These are phyloP conservation scores for Augochlorella aurata DNA, from an alignment of 2,888 invertebrate genomes.

Conservation along the genomic window DNA sequence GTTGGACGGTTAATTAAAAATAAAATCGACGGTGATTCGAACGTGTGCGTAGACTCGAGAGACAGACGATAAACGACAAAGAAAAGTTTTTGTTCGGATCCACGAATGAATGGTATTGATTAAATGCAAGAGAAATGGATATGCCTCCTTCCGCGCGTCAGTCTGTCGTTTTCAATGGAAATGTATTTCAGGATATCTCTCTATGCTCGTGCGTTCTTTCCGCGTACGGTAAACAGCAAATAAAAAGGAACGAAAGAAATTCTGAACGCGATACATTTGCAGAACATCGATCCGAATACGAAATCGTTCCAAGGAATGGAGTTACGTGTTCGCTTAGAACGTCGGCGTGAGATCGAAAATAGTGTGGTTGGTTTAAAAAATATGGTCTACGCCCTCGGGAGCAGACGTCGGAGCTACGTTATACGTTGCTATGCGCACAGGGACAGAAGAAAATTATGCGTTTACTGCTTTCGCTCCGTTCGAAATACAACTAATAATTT, in stretches of 20 bases:
- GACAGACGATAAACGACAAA: slow-evolving; percentile 33
- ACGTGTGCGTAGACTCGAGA: slow-evolving; percentile 43
- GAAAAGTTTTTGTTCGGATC: slow-evolving; percentile 33
- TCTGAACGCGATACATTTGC: slow-evolving; percentile 24
- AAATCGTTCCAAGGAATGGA: slow-evolving; percentile 25
- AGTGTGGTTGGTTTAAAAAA: slow-evolving; percentile 25
- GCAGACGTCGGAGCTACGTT: slow-evolving; percentile 46
- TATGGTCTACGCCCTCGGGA: slow-evolving; percentile 40
- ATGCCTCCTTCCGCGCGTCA: slow-evolving; percentile 36
- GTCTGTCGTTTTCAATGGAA: slow-evolving; percentile 48
- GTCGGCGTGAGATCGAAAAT: slow-evolving; percentile 63
- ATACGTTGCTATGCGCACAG: slow-evolving; percentile 37
- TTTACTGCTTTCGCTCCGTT: neutral
- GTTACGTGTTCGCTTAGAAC: slow-evolving; percentile 29
- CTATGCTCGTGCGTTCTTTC: slow-evolving; percentile 11
- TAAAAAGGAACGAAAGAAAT: slow-evolving; percentile 38
- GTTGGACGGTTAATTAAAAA: slow-evolving; percentile 22
- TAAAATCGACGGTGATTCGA: slow-evolving; percentile 40
- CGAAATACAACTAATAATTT: neutral
- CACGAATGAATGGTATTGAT: slow-evolving; percentile 20
- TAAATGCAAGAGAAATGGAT: slow-evolving; percentile 47
- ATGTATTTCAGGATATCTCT: slow-evolving; percentile 27
- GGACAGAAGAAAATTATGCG: neutral
- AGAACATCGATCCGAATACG: slow-evolving; percentile 30
- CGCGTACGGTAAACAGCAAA: slow-evolving; percentile 6